Evolutionary conservation across 2,113 vertebrate genomes (phyloP).

Genomic region (Python bivittatus): DNA sequence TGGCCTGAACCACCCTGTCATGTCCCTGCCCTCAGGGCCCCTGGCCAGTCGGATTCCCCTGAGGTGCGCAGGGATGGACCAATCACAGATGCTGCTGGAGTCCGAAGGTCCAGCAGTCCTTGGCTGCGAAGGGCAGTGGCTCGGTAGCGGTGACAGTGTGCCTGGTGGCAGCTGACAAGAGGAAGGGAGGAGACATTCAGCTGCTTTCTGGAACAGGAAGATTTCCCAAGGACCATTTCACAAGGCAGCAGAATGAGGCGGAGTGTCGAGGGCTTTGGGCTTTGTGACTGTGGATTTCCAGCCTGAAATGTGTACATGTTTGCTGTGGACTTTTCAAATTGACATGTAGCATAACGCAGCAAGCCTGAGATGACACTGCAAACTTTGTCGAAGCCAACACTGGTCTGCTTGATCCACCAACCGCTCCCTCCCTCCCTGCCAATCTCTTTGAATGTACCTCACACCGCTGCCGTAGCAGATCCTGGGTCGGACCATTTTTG

Average conservation of each 20-base stretch:
- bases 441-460: neutral
- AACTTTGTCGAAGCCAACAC: neutral
- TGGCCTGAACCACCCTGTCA: neutral
- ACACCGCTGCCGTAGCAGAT: too few relatives aligned
- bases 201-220: neutral
- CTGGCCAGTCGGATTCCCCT: neutral
- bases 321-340: neutral
- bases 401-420: too few relatives aligned
- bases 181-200: neutral
- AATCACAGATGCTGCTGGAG: neutral
- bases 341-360: neutral
- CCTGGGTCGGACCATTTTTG: neutral
- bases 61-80: neutral
- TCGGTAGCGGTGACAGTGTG: neutral
- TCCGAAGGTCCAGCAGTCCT: neutral
- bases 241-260: neutral
- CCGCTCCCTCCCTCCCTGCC: too few relatives aligned
- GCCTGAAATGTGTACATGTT: neutral
- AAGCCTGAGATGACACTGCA: neutral
- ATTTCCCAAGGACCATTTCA: neutral
- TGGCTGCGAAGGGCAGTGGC: neutral
- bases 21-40: neutral
- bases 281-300: neutral
- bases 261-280: neutral
- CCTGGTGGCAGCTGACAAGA: conserved; percentile 11